phyloP scores from a whole-genome alignment of 2,113 vertebrate species.

The Pardalotus punctatus region DNA sequence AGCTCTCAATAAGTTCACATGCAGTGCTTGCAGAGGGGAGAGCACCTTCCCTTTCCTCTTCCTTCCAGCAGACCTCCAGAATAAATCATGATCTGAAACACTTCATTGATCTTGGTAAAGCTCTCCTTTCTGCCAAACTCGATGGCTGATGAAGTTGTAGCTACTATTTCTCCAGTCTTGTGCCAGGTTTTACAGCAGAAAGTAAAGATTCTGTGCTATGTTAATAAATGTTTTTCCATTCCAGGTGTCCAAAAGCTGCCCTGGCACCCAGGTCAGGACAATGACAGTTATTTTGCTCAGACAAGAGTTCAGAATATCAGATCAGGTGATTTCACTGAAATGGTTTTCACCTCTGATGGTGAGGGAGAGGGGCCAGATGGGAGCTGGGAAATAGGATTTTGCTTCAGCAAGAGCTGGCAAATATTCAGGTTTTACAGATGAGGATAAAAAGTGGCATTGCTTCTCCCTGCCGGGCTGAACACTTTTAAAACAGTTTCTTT shows the following conservation, averaged over 20 bases:
- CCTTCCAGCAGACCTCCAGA: neutral
- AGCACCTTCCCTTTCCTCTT: neutral
- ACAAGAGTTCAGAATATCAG: neutral
- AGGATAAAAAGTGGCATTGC: neutral
- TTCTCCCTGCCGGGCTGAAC: neutral
- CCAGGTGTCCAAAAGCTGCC: neutral
- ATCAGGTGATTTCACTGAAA: neutral
- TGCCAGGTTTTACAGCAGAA: neutral
- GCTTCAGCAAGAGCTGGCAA: neutral
- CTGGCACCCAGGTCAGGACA: neutral
- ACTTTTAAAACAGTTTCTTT: neutral
- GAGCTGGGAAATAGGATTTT: neutral
- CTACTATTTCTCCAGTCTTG: neutral
- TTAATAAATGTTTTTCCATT: neutral
- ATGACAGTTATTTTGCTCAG: neutral
- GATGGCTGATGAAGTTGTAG: neutral
- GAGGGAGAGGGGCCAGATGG: neutral
- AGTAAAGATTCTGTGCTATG: neutral
- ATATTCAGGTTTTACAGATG: rapidly evolving
- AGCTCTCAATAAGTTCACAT: conserved; percentile 5
- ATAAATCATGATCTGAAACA: neutral
- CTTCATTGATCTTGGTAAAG: neutral
- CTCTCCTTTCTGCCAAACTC: neutral
- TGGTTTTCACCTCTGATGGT: neutral
- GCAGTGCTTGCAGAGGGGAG: neutral